A percentile compares a stretch with the other conserved stretches of the same genome.
Evolutionary conservation across 2,797 vertebrate species (phyloP).

Genomic region (Phataginus tricuspis): DNA sequence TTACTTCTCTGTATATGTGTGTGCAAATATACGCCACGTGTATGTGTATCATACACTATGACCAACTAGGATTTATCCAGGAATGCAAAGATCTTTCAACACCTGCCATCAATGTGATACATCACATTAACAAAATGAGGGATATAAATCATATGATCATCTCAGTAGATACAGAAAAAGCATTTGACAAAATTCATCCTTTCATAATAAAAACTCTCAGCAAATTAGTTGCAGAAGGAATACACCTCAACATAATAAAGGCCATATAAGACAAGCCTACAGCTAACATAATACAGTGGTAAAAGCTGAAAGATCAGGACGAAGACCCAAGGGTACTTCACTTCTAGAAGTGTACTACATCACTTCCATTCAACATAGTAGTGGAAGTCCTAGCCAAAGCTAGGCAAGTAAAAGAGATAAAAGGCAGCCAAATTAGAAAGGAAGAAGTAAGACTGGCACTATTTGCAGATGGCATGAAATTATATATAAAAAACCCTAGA

Average conservation of each 20-base stretch:
- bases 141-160: not conserved
- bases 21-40: not conserved
- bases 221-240: not conserved
- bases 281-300: not conserved
- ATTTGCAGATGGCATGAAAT: not conserved
- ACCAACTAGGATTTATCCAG: not conserved
- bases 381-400: not conserved
- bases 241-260: not conserved
- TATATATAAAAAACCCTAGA: not conserved
- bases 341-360: not conserved
- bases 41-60: not conserved
- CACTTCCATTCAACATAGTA: not conserved
- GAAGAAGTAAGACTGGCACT: not conserved
- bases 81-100: not conserved
- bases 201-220: not conserved
- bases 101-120: not conserved
- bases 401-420: not conserved
- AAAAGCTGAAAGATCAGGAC: not conserved
- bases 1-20: not conserved
- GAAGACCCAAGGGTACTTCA: not conserved
- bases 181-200: not conserved
- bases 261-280: not conserved
- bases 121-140: not conserved
- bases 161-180: not conserved
- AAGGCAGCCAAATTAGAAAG: not conserved